Conservation (phyloP, 2,888 invertebrate species). For the Sarcophaga caerulescens region DNA sequence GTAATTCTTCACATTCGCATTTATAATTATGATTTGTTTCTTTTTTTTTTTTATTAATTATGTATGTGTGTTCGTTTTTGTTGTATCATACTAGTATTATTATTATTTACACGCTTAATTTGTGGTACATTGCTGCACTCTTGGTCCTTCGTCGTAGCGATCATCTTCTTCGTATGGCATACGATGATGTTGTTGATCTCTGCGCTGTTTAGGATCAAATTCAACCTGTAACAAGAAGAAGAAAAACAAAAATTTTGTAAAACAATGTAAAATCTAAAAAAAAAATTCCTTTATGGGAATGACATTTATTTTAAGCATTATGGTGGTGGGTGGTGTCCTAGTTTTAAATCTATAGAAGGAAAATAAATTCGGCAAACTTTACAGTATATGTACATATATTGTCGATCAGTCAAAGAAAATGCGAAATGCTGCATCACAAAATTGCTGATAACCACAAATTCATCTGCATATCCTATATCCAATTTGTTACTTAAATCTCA, state of each 20-base stretch:
- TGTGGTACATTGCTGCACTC: constrained; percentile 90
- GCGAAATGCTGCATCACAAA: too few species aligned
- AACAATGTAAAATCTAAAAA: not conserved
- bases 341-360: too few species aligned
- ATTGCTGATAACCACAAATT: too few species aligned
- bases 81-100: constrained; percentile 17
- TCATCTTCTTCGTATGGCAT: constrained; percentile 91
- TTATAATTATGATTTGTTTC: not conserved
- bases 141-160: constrained; percentile 84
- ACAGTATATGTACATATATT: too few species aligned
- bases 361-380: too few species aligned
- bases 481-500: too few species aligned
- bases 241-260: constrained; percentile 13
- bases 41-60: too few species aligned
- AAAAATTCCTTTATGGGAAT: too few species aligned
- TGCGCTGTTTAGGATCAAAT: constrained; percentile 89
- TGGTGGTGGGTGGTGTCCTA: too few species aligned
- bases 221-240: constrained; percentile 82
- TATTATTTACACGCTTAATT: constrained; percentile 82
- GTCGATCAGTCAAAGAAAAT: too few species aligned
- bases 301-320: too few species aligned
- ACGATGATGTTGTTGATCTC: constrained; percentile 85
- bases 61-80: constrained; percentile 28
- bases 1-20: constrained; percentile 30
- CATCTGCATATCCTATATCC: too few species aligned